Conservation (phyloP, 2,113 vertebrate genomes). For the Ceyx cyanopectus region DNA sequence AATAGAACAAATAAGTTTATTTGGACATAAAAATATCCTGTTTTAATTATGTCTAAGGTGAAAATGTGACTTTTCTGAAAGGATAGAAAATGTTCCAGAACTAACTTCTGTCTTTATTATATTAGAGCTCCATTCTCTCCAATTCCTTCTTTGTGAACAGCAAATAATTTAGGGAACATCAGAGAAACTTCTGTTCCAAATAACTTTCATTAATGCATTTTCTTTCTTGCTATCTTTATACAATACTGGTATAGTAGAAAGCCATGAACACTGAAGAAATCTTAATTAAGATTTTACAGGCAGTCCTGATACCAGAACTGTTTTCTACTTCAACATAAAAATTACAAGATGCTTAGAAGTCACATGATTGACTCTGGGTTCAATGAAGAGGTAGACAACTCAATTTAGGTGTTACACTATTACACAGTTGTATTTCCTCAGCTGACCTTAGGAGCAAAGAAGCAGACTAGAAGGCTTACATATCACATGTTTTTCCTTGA, state of each 20-base stretch:
- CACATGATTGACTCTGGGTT: not conserved
- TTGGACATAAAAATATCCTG: not conserved
- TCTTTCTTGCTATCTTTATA: not conserved
- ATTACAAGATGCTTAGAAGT: not conserved
- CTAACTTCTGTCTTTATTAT: not conserved
- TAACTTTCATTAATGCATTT: not conserved
- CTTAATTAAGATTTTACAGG: not conserved
- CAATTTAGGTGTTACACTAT: not conserved
- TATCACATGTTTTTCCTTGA: not conserved
- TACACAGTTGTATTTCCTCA: not conserved
- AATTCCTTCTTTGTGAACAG: not conserved
- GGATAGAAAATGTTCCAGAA: not conserved
- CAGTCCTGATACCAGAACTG: not conserved
- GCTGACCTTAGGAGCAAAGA: not conserved
- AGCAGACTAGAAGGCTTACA: not conserved
- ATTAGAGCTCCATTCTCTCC: not conserved
- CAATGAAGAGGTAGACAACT: not conserved
- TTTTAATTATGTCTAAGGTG: not conserved
- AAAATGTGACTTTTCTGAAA: not conserved
- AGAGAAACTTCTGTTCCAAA: not conserved
- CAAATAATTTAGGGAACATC: not conserved
- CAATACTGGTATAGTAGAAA: not conserved
- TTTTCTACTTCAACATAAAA: not conserved
- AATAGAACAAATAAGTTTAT: not conserved
- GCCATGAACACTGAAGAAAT: not conserved